These are phyloP conservation scores for Heptranchias perlo DNA, from an alignment of 2,113 vertebrate genomes.

Conservation along the genomic window DNA sequence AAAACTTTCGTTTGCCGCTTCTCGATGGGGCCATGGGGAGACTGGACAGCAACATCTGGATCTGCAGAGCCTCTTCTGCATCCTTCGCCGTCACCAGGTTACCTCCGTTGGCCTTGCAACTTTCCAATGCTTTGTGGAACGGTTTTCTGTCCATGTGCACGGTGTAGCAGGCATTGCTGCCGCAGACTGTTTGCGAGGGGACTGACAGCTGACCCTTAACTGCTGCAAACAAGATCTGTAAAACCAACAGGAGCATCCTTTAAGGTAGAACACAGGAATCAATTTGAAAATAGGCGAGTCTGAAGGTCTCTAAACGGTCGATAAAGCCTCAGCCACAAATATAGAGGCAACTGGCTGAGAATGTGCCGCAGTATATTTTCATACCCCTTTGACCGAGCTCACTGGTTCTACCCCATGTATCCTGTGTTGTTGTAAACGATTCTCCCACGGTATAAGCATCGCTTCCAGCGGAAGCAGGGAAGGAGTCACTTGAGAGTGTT, in stretches of 20 bases:
- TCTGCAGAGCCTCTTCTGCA: slow-evolving; percentile 46
- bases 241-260: slow-evolving; percentile 42
- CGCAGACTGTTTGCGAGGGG: slow-evolving; percentile 49
- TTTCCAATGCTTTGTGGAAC: slow-evolving; percentile 45
- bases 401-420: slow-evolving; percentile 50
- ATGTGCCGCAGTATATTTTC: slow-evolving; percentile 43
- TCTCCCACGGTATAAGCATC: slow-evolving; percentile 58
- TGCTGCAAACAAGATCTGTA: slow-evolving; percentile 16
- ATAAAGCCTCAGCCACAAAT: neutral
- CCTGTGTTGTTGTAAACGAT: slow-evolving; percentile 54
- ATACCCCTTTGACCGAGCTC: slow-evolving; percentile 45
- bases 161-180: slow-evolving; percentile 54
- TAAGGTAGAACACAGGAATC: neutral
- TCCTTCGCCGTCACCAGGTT: slow-evolving; percentile 51
- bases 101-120: slow-evolving; percentile 55
- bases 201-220: neutral
- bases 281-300: neutral
- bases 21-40: neutral
- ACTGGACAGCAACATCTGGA: slow-evolving; percentile 48
- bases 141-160: slow-evolving; percentile 47
- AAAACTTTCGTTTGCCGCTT: slow-evolving; percentile 45
- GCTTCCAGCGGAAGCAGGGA: slow-evolving; percentile 55
- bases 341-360: neutral
- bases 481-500: neutral
- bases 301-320: accelerated